Base-by-base conservation (phyloP, 2,797 vertebrate genomes). In the Sarcoramphus papa region DNA sequence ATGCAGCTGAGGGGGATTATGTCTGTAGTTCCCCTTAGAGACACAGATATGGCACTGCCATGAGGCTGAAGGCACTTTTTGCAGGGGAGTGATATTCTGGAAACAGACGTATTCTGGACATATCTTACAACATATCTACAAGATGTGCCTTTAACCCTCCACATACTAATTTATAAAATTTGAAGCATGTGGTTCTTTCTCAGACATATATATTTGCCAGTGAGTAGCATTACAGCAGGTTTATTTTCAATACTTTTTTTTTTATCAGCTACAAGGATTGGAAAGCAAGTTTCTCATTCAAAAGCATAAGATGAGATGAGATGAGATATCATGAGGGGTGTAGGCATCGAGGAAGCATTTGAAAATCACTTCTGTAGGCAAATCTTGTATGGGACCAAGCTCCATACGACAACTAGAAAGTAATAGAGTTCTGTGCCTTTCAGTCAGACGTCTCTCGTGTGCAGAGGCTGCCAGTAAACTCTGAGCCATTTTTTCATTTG, bases 381-480 rank as follows among this genome's bases (percentile, higher is more conserved):
- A 54, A 80, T 50, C 22, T 72, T 65, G 4, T 35, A 43, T 25
- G 10, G 25, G 16, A 64, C 27, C 13, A 67, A 60, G 40, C 12
- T 94, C 60, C 33, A 43, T 0, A 57, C 13, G 23, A 13, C 8
- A 68, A n/a, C 19, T 27, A 62, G 23, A 33, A 88, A 35, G 45
- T 69, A 48, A 7, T 0, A 37, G 22, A 76, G 8, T 68, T 77
- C 45, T 31, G 2, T 22, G 14, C 5, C 43, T 73, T 90, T 88
- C 47, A 51, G 53, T 24, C 2, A 0, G 16, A 65, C 0, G 5
- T 6, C 7, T 60, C 10, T 27, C 12, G 3, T 9, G 11, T 25
- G 10, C 18, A 48, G 28, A 84, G 25, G 23, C 12, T 57, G 48
- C 12, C 20, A 12, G 37, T 56, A 82, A 84, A 57, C 35, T 85